These are phyloP conservation scores for Muntiacus muntjak DNA, from an alignment of 2,113 vertebrate species.

Conservation along the genomic window DNA sequence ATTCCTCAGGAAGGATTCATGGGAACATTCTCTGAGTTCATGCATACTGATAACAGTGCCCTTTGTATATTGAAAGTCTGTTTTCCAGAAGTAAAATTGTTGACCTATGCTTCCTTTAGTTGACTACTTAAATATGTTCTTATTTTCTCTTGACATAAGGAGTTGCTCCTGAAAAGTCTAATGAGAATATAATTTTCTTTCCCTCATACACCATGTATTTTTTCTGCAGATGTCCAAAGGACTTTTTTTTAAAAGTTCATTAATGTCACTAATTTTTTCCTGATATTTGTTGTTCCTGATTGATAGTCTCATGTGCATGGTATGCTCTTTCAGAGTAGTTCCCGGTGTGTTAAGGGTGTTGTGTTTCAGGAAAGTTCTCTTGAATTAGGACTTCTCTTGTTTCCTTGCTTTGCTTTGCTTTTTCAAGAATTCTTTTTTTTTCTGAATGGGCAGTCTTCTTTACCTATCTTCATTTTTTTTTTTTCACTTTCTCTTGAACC, in stretches of 20 bases:
- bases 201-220: neutral
- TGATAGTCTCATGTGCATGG: neutral
- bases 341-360: neutral
- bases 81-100: constrained; percentile 11
- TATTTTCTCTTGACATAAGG: neutral
- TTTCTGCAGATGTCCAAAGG: neutral
- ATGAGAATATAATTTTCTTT: neutral
- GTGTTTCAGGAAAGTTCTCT: neutral
- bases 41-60: neutral
- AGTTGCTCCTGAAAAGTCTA: neutral
- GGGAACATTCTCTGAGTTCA: neutral
- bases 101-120: neutral
- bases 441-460: neutral
- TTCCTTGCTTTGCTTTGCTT: neutral
- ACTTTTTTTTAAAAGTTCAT: neutral
- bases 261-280: neutral
- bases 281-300: neutral
- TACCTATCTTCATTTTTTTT: neutral
- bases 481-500: neutral
- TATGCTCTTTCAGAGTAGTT: neutral
- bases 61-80: neutral
- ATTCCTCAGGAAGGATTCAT: neutral
- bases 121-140: neutral
- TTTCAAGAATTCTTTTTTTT: neutral
- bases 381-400: neutral